Evolutionary conservation across 2,888 invertebrate species (phyloP), one percentile per base, ranked within the genome.

Genomic region (Pollenia labialis): DNA sequence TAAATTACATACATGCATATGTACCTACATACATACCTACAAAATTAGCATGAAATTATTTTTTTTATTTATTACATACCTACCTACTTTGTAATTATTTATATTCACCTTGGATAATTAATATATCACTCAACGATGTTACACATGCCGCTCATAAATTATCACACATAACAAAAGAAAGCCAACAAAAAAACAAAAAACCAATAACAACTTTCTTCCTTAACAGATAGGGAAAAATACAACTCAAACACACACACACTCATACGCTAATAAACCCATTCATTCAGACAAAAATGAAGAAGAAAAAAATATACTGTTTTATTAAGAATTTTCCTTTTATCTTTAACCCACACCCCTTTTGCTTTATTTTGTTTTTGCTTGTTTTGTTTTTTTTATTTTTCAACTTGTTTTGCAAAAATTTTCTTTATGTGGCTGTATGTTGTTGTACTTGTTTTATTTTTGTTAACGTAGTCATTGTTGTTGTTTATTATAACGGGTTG

Each of bases 341-440:
- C 58, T 68, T 42, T 81, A 87, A 87, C 87, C 83, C 87, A 87
- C 87, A 87, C 87, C 87, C 87, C 87, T 87, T 87, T 87, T 23
- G 23, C 23, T 23, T 23, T 23, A 2, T 18, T 18, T 18, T 18
- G 79, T 75, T 50, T 68, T 76, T 58, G 52, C 40, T 54, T 44
- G 9, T 62, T 71, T 79, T 80, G 60, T 46, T 74, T 44, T 44
- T 54, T 11, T 14, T 74, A 46, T 69, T 62, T 32, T 18, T 46
- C 56, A 58, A 77, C 77, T 58, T 74, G 62, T 48, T 81, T 76
- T 85, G 75, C 56, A 60, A 46, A 71, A 66, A 56, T 76, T 80
- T 76, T 69, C 81, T 82, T 79, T 84, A 72, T 85, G 82, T 48
- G 48, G 9, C 56, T 82, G 46, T 23, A 44, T 62, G 75, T 50